Evolutionary conservation across 2,797 vertebrate species (phyloP), one percentile per base, ranked within the genome.

Genomic region (Podarcis lilfordi): DNA sequence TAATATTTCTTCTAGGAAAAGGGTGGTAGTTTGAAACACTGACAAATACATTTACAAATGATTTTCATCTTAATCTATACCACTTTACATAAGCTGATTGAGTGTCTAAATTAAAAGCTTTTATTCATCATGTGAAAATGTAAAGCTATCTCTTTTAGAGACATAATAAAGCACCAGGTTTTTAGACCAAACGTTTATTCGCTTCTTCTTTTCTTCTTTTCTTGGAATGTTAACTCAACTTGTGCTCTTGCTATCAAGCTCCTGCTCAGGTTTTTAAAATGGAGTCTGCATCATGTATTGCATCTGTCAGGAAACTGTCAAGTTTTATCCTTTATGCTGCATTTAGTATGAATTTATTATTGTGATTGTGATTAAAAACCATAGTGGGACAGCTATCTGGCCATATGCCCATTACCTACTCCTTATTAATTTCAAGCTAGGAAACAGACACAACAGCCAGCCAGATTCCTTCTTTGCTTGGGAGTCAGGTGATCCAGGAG

Each of bases 61-160:
- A 43, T 94, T 92, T 68, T 80, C 89, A 90, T 78, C 64, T 59
- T 84, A 90, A 89, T 85, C 91, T 86, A 89, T 84, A 91, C 8
- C 6, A 84, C 74, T 91, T 89, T 77, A 91, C 66, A 92, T 89
- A 86, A 59, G 78, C 27, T 91, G 89, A 94, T 75, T 81, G 75
- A 61, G 82, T 83, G 91, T 68, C 80, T 88, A 86, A 84, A 23
- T 75, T 29, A 61, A 88, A 88, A 29, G 37, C 21, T 92, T 90
- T 88, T 90, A 89, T 82, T 90, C 35, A 64, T 66, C 27, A 17
- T 55, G 61, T 4, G 3, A 89, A 91, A 85, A 66, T 27, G 55
- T 89, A 77, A 37, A 85, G 87, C 25, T 86, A 27, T 85, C 75
- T 91, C 79, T 90, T 91, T 87, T 21, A 90, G 80, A 91, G 91